Evolutionary conservation across 2,113 vertebrate species (phyloP).

Genomic region (Calidris pugnax): DNA sequence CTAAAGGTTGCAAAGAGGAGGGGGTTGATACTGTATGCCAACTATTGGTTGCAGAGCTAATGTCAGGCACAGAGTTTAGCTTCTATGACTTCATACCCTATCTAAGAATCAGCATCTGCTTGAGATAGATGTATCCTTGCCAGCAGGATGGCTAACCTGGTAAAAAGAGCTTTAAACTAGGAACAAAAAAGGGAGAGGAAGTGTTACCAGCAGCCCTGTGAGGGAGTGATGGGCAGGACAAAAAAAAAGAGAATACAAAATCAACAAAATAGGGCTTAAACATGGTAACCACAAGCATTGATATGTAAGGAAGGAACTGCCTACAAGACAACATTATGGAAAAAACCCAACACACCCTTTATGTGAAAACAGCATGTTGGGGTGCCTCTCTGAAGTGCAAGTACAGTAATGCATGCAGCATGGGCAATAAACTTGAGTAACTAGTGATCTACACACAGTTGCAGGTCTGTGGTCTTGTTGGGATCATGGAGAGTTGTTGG

Average conservation of each 20-base stretch:
- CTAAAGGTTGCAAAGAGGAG: background rate
- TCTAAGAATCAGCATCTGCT: background rate
- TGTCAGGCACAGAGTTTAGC: background rate
- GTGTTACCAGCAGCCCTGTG: background rate
- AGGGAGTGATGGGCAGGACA: background rate
- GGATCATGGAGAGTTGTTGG: background rate
- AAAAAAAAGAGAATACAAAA: background rate
- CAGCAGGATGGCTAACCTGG: background rate
- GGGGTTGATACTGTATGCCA: background rate
- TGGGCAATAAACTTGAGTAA: background rate
- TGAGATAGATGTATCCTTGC: background rate
- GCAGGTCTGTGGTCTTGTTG: background rate
- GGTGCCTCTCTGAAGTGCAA: background rate
- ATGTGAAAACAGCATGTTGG: background rate
- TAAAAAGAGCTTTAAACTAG: background rate
- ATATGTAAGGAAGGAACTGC: background rate
- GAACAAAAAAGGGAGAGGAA: too few relatives aligned
- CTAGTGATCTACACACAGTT: background rate
- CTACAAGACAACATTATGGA: background rate
- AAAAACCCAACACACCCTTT: background rate
- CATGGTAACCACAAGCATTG: background rate
- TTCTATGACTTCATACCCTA: fast-evolving
- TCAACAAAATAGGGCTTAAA: background rate
- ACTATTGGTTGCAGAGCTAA: background rate
- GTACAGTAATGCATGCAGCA: too few relatives aligned